Percentiles rank a stretch among this genome's conserved stretches.
Conservation (phyloP, 2,888 invertebrate species). For the Serrognathus titanus region DNA sequence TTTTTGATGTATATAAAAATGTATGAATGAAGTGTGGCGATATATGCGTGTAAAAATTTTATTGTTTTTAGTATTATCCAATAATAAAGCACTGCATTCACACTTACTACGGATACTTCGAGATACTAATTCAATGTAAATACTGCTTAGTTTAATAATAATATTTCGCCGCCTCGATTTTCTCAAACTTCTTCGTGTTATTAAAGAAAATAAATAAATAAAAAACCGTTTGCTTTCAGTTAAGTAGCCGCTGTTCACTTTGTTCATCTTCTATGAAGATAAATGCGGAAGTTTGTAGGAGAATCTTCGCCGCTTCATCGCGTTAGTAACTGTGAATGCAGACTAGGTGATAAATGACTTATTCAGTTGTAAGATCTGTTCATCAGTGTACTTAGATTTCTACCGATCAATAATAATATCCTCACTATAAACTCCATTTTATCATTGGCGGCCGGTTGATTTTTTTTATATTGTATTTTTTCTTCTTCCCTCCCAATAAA, state of each 20-base stretch:
- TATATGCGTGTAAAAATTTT: slow-evolving; percentile 22
- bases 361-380: slow-evolving; percentile 40
- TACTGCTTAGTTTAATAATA: not conserved
- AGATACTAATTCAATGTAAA: slow-evolving; percentile 1
- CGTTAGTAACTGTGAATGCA: slow-evolving; percentile 24
- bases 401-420: slow-evolving; percentile 27
- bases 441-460: slow-evolving; percentile 7
- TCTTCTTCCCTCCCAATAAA: slow-evolving; percentile 4
- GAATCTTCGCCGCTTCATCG: too few relatives aligned
- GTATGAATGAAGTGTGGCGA: slow-evolving; percentile 32
- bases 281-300: not conserved
- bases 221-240: too few relatives aligned
- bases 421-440: slow-evolving; percentile 17
- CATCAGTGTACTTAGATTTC: slow-evolving; percentile 43
- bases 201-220: too few relatives aligned
- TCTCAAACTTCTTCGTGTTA: slow-evolving; percentile 9
- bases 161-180: slow-evolving; percentile 21
- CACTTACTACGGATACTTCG: not conserved
- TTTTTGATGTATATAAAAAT: slow-evolving; percentile 37
- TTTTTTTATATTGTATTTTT: slow-evolving; percentile 3
- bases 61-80: slow-evolving; percentile 23
- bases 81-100: slow-evolving; percentile 18
- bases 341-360: slow-evolving; percentile 23
- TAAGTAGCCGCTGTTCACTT: slow-evolving; percentile 16
- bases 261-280: slow-evolving; percentile 6